These are phyloP conservation scores for Rhynchomys soricoides DNA, from an alignment of 2,113 vertebrate genomes.

Conservation along the genomic window DNA sequence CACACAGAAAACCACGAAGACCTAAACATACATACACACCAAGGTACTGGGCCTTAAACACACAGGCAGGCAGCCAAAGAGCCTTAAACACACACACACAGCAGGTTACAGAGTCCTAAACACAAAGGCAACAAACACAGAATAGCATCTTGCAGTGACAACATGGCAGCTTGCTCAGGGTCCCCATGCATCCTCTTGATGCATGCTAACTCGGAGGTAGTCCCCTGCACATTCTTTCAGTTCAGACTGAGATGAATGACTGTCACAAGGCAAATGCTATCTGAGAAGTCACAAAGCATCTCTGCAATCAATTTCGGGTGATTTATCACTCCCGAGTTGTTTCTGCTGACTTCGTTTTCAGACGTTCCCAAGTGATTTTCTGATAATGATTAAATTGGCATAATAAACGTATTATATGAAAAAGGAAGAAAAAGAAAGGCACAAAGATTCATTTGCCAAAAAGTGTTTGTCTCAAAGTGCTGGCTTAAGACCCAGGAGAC, in stretches of 20 bases:
- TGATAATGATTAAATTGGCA: conserved; percentile 18
- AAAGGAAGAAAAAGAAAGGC: not conserved
- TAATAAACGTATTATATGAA: not conserved
- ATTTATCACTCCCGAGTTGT: conserved; percentile 25
- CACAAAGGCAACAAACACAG: not conserved
- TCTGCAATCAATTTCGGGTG: not conserved
- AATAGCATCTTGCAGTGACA: not conserved
- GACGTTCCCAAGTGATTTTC: conserved; percentile 32
- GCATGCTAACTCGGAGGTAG: fast-evolving
- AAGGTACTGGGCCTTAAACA: not conserved
- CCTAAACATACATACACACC: not conserved
- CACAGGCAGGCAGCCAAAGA: not conserved
- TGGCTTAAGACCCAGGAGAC: not conserved
- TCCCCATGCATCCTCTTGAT: not conserved
- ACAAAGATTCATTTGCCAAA: not conserved
- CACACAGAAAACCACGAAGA: not conserved
- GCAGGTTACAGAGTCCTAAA: not conserved
- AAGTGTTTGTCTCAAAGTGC: not conserved
- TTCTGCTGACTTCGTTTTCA: not conserved
- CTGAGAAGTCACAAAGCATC: not conserved
- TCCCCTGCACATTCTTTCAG: not conserved
- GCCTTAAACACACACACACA: not conserved
- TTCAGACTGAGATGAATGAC: not conserved
- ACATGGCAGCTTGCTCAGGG: not conserved
- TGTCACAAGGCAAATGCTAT: conserved; percentile 19